Percentiles rank a stretch among this genome's conserved stretches.
phyloP scores from a whole-genome alignment of 1,140 invertebrate species.

The Paraescarpia echinospica region DNA sequence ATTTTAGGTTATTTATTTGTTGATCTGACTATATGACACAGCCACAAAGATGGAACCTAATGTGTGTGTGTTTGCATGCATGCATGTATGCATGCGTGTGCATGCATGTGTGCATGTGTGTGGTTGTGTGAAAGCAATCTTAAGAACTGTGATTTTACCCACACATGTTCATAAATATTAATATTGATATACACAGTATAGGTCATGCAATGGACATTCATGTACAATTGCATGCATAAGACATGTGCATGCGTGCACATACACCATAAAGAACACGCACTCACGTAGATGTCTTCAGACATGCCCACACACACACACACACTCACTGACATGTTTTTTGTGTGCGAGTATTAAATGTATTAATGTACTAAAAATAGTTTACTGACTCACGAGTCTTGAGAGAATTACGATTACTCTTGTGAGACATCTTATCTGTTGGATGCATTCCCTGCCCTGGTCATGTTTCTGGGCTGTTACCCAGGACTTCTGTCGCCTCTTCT shows the following conservation, averaged over 20 bases:
- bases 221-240: background rate
- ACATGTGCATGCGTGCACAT: background rate
- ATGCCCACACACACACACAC: background rate
- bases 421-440: background rate
- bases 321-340: background rate
- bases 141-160: too few species aligned
- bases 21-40: too few species aligned
- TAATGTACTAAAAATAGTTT: constrained; percentile 2
- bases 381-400: background rate
- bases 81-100: too few species aligned
- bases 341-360: background rate
- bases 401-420: background rate
- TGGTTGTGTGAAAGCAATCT: too few species aligned
- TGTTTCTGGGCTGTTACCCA: background rate
- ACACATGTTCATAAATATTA: background rate
- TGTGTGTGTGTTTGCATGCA: too few species aligned
- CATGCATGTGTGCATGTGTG: too few species aligned
- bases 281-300: too few species aligned
- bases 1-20: too few species aligned
- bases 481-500: background rate
- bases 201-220: background rate
- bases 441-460: background rate
- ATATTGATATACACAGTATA: background rate
- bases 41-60: too few species aligned
- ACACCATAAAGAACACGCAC: background rate